These are phyloP conservation scores for Poecilus cupreus DNA, from an alignment of 2,888 invertebrate genomes.

Conservation along the genomic window DNA sequence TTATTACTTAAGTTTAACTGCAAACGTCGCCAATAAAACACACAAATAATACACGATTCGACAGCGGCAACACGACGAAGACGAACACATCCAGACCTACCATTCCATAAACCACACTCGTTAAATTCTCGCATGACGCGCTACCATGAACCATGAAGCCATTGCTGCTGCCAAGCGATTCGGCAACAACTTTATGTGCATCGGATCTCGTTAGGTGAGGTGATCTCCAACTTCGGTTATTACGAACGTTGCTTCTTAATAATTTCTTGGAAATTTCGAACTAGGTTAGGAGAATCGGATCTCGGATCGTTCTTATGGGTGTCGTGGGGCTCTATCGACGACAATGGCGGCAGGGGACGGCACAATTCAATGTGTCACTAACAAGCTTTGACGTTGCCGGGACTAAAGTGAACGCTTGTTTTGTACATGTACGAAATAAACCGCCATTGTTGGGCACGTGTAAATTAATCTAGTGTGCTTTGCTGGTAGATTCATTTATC, in stretches of 20 bases:
- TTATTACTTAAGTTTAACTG: no score
- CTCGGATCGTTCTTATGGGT: background rate
- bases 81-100: background rate
- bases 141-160: no score
- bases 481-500: constrained; percentile 18
- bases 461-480: constrained; percentile 34
- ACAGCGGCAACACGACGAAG: background rate
- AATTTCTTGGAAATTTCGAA: constrained; percentile 2
- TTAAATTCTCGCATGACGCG: background rate
- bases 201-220: background rate
- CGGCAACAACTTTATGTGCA: background rate
- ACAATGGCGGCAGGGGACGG: background rate
- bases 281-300: background rate
- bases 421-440: constrained; percentile 39
- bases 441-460: constrained; percentile 20
- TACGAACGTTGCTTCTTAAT: constrained; percentile 3
- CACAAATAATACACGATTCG: no score
- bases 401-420: constrained; percentile 26
- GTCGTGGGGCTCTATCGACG: no score
- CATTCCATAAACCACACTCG: background rate
- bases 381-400: constrained; percentile 11
- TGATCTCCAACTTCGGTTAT: background rate
- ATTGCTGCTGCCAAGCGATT: background rate
- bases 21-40: no score
- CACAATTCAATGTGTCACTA: constrained; percentile 40